Conservation (phyloP, 2,888 invertebrate genomes). For the Stegana nigrithorax region DNA sequence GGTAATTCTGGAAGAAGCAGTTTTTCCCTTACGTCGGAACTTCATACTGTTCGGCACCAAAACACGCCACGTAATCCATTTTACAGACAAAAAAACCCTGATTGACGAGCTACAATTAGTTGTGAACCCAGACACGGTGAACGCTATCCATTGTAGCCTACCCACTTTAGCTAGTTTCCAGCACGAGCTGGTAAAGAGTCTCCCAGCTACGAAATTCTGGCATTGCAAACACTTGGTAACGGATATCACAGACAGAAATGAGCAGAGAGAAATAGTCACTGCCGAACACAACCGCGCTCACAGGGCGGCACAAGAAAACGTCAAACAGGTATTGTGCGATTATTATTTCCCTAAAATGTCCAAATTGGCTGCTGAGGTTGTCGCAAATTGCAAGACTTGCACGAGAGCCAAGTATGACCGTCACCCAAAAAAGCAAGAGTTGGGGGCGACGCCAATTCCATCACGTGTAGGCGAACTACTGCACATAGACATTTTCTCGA, state of each 20-base stretch:
- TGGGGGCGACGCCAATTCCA: too few species aligned
- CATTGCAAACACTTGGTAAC: background rate
- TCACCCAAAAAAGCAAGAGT: background rate
- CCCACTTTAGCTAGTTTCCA: conserved; percentile 14
- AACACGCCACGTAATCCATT: background rate
- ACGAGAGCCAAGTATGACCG: conserved; percentile 15
- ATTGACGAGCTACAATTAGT: background rate
- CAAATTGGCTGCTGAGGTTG: background rate
- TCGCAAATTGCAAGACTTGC: background rate
- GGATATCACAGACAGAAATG: conserved; percentile 13
- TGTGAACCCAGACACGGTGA: conserved; percentile 1
- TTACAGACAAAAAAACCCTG: background rate
- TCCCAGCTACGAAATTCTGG: background rate
- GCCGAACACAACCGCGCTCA: conserved; percentile 18
- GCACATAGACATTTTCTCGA: too few species aligned
- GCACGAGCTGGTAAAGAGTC: background rate
- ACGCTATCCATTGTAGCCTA: conserved; percentile 13
- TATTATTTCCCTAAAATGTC: too few species aligned
- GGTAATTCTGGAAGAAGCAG: conserved; percentile 2
- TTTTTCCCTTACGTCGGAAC: background rate
- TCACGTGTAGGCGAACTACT: too few species aligned
- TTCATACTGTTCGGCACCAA: background rate
- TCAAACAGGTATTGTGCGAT: background rate
- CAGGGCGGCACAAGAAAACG: conserved; percentile 16
- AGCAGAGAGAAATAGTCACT: conserved; percentile 13